Evolutionary conservation across 2,888 invertebrate species (phyloP).

Genomic region (Neria commutata): DNA sequence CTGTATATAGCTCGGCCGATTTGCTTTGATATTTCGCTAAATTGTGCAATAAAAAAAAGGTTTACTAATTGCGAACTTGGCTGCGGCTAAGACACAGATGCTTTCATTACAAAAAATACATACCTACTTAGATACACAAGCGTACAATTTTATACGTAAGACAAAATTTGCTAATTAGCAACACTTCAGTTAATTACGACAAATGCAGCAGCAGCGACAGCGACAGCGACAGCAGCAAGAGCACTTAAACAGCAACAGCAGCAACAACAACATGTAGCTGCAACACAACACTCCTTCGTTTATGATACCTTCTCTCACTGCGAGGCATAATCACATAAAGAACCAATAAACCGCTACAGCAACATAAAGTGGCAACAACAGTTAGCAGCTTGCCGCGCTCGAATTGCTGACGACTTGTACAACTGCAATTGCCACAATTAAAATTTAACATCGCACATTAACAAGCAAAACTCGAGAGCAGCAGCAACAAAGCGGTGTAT

Average conservation of each 20-base stretch:
- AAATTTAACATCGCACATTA: slow-evolving; percentile 4
- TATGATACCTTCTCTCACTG: not conserved
- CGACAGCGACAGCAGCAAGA: not conserved
- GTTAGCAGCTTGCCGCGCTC: not conserved
- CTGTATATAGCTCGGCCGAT: too few relatives aligned
- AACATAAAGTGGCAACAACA: not conserved
- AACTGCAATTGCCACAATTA: not conserved
- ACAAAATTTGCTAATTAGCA: not conserved
- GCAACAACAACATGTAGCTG: not conserved
- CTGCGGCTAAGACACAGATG: too few relatives aligned
- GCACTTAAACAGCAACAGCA: not conserved
- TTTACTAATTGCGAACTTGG: too few relatives aligned
- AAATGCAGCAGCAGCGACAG: not conserved
- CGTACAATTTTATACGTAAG: not conserved
- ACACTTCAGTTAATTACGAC: slow-evolving; percentile 4
- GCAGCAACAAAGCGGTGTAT: not conserved
- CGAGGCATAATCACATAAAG: too few relatives aligned
- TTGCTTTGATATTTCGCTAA: too few relatives aligned
- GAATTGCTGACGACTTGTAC: too few relatives aligned
- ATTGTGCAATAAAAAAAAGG: too few relatives aligned
- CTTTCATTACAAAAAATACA: not conserved
- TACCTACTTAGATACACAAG: too few relatives aligned
- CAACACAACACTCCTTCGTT: not conserved
- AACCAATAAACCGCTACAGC: not conserved
- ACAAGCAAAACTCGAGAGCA: slow-evolving; percentile 1